Base-by-base conservation (phyloP, 2,113 vertebrate species). In the Microtus montanus region DNA sequence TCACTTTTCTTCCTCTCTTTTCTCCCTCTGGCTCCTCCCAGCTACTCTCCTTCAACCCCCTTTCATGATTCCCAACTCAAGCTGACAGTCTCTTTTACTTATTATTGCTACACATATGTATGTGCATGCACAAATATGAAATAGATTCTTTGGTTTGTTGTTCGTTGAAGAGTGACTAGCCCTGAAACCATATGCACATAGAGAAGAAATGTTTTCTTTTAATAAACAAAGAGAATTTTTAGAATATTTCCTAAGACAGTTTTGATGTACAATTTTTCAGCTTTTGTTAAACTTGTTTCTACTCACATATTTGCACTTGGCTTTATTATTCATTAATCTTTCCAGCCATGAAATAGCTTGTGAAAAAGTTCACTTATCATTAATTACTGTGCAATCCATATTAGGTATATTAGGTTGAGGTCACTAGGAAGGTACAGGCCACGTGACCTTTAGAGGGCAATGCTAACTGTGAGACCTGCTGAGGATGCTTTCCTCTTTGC, bases 241-340 rank as follows among this genome's bases (percentile, higher is more conserved):
- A 70, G 35, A 95, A 89, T 7, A 80, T 41, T 54, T 52, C 75
- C 17, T 68, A 75, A 58, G n/a, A 47, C 78, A 13, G 24, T 87
- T 93, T 97, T 92, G 88, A 49, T 20, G 87, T 96, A 90, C 66
- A 74, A 44, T 96, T 95, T 58, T 96, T 92, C 78, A 83, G 47
- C 86, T 97, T 96, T 90, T 92, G 85, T 97, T 95, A 97, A 97
- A 73, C 84, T 96, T 94, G 52, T 75, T 98, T 97, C 95, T 92
- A 90, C 94, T 96, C 97, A 98, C 92, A 38, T 89, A 96, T 98
- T 97, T 97, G 87, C 88, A 94, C 70, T 97, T 95, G 80, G 85
- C 38, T 63, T 92, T 49, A 49, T 49, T 49, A 49, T 49, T 61
- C 87, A 96, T 97, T 97, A 97, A 97, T 97, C 94, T 96, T 95